phyloP scores from a whole-genome alignment of 2,113 vertebrate species.

The Hypomesus transpacificus region DNA sequence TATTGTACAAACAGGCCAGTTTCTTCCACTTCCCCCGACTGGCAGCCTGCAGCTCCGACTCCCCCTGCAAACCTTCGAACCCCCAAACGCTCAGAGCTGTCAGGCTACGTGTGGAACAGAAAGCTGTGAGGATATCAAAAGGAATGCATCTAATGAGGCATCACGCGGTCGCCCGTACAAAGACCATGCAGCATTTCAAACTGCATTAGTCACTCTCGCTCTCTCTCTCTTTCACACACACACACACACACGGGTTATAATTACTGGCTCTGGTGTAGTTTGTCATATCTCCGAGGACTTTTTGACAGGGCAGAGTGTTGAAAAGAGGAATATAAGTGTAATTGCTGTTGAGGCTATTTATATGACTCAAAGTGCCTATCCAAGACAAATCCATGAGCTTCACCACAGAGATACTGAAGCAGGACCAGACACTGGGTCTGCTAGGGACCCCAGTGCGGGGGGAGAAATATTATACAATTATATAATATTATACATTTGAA shows the following conservation, averaged over 20 bases:
- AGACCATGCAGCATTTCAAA: slow-evolving; percentile 51
- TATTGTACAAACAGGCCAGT: slow-evolving; percentile 26
- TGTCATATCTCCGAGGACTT: slow-evolving; percentile 24
- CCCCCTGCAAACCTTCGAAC: slow-evolving; percentile 6
- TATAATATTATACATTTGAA: slow-evolving; percentile 18
- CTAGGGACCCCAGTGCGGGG: neutral
- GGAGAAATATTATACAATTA: slow-evolving; percentile 18
- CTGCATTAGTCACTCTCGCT: slow-evolving; percentile 43
- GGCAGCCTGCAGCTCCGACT: neutral
- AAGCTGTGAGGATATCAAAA: slow-evolving; percentile 30
- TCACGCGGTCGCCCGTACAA: slow-evolving; percentile 43
- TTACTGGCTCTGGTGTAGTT: slow-evolving; percentile 2
- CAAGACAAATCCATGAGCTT: slow-evolving; percentile 39
- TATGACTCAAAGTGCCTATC: slow-evolving; percentile 47
- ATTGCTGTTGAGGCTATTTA: slow-evolving; percentile 53
- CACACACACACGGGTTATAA: slow-evolving; percentile 13
- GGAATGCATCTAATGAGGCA: slow-evolving; percentile 52
- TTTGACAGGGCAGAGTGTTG: slow-evolving; percentile 22
- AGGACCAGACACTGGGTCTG: slow-evolving; percentile 33
- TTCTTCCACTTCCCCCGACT: neutral
- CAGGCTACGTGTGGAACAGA: slow-evolving; percentile 26
- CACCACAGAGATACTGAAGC: slow-evolving; percentile 28
- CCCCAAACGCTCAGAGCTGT: slow-evolving; percentile 2
- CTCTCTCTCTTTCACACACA: too few species aligned
- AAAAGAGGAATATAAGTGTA: slow-evolving; percentile 52